Percentiles rank a stretch among this genome's conserved stretches.
Evolutionary conservation across 2,888 invertebrate genomes (phyloP).

Genomic region (Drosophila mettleri): DNA sequence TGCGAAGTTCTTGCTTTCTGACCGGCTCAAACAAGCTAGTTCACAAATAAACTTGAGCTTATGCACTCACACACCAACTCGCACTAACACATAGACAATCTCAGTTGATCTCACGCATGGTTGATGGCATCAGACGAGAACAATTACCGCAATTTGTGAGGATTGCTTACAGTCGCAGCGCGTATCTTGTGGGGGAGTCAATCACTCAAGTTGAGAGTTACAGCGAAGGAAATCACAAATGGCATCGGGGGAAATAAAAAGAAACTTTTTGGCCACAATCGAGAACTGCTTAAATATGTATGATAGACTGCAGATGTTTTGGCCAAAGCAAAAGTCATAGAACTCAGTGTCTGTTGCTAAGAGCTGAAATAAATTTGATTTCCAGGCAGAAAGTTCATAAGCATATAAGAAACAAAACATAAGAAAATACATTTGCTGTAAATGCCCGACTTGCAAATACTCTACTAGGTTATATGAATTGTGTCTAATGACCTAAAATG

Average conservation of each 20-base stretch:
- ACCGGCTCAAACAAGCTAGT: conserved; percentile 52
- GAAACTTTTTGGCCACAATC: not conserved
- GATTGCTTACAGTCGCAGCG: conserved; percentile 14
- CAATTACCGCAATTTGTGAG: conserved; percentile 66
- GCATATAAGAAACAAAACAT: too few relatives aligned
- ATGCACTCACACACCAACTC: conserved; percentile 3
- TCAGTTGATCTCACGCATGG: conserved; percentile 43
- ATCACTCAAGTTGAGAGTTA: conserved; percentile 39
- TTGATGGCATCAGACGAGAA: conserved; percentile 48
- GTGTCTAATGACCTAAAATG: too few relatives aligned
- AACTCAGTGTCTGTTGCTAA: conserved; percentile 24
- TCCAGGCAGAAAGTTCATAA: not conserved
- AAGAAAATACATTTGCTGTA: not conserved
- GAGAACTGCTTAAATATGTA: conserved; percentile 1
- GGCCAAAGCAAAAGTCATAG: not conserved
- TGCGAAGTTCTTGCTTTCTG: not conserved
- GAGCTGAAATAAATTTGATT: conserved; percentile 27
- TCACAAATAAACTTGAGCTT: not conserved
- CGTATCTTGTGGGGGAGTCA: conserved; percentile 66
- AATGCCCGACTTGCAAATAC: not conserved
- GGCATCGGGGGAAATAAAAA: conserved; percentile 9
- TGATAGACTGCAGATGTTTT: conserved; percentile 10
- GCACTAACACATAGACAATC: not conserved
- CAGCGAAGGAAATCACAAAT: conserved; percentile 28
- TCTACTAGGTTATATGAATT: too few relatives aligned